phyloP scores from a whole-genome alignment of 2,113 vertebrate species.

The Ginglymostoma cirratum region DNA sequence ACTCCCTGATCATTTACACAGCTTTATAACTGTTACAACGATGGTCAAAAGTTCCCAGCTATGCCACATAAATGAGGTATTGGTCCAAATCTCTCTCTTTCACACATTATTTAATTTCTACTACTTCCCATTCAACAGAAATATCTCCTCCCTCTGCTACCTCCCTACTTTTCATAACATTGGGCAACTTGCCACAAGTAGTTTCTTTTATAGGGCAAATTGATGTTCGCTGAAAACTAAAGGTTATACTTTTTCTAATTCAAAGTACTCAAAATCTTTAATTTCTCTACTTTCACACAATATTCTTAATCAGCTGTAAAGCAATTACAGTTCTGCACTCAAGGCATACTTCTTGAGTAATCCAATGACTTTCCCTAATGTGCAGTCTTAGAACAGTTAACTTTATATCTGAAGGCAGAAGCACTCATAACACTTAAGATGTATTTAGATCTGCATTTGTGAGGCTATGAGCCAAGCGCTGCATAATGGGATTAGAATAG shows the following conservation, averaged over 20 bases:
- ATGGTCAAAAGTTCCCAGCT: neutral
- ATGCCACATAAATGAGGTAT: neutral
- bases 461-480: too few species aligned
- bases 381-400: too few species aligned
- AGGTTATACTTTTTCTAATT: neutral
- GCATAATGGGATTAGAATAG: too few species aligned
- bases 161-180: neutral
- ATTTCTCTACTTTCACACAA: neutral
- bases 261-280: neutral
- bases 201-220: neutral
- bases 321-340: neutral
- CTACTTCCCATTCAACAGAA: neutral
- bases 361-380: neutral
- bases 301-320: neutral
- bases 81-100: neutral
- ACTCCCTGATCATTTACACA: neutral
- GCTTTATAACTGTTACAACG: neutral
- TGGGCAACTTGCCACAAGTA: neutral
- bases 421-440: too few species aligned
- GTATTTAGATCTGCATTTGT: too few species aligned
- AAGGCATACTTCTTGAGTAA: neutral
- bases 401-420: too few species aligned
- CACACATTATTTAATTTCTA: neutral
- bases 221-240: neutral
- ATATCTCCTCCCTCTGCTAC: neutral